Base-by-base conservation (phyloP, 2,113 vertebrate genomes). In the Oryzias curvinotus region DNA sequence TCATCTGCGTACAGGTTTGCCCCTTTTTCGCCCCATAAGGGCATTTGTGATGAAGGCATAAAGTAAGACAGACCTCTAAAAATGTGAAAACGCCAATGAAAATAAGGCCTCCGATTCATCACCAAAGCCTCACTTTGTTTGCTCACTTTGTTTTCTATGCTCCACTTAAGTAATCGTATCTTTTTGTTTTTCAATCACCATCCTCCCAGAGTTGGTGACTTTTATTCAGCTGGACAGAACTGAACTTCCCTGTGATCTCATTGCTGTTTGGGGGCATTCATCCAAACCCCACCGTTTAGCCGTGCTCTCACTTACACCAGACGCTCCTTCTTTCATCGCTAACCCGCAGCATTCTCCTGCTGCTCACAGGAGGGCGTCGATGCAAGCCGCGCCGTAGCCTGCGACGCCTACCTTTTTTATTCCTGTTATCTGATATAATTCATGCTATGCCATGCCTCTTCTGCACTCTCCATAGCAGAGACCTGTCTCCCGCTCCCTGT, bases 401-500 rank as follows among this genome's bases (percentile, higher is more conserved):
- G 64, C 18, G 17, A 78, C 70, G 58, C 65, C 74, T 61, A 76
- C 69, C 67, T 84, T 72, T 42, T 80, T 65, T 76, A 78, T 80
- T 81, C 57, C 59, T 69, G 41, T 67, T 83, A 87, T 85, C 83
- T 73, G 80, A 78, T 83, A 65, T 83, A 81, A 85, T 76, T 85
- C 73, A 26, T 58, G 60, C 65, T 61, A 71, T 85, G 82, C 72
- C 68, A 51, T 28, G 26, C 62, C 62, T 57, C 70, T 65, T 71
- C 67, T 82, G 23, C 65, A 69, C 73, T 65, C 68, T 73, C 68
- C 67, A 62, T 65, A 62, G 68, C 76, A 65, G 53, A 60, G 57
- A 58, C 57, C 71, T 71, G 47, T 66, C 61, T 59, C 65, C 61
- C 43, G 68, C 64, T 72, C 72, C 81, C 70, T 77, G 83, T 89